These are phyloP conservation scores for Nesoenas mayeri DNA, from an alignment of 2,113 vertebrate genomes.

Conservation along the genomic window DNA sequence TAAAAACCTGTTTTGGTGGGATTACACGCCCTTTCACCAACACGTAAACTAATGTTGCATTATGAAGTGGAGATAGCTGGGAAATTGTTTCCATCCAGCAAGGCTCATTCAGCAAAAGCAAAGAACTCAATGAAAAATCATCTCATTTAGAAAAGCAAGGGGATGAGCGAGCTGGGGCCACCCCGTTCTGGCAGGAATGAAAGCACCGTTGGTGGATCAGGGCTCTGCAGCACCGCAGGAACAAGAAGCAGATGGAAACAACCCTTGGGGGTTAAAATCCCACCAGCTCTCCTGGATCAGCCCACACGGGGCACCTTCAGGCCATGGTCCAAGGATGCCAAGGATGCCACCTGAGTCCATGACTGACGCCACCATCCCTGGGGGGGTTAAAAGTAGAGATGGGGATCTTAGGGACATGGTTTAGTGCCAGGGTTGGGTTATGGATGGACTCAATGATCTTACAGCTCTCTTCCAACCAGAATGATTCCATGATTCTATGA, in stretches of 20 bases:
- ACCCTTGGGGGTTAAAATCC: neutral
- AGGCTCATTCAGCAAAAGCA: neutral
- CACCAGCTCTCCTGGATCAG: neutral
- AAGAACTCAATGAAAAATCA: neutral
- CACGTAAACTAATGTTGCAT: fast-evolving
- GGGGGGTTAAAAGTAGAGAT: too few species aligned
- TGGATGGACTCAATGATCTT: too few species aligned
- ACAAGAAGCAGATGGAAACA: neutral
- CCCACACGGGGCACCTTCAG: too few species aligned
- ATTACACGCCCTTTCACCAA: neutral
- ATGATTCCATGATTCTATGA: too few species aligned
- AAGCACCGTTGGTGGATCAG: fast-evolving
- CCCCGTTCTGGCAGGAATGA: neutral
- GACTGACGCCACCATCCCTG: too few species aligned
- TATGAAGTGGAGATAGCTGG: neutral
- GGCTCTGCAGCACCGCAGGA: neutral
- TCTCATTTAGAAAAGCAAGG: fast-evolving
- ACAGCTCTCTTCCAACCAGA: too few species aligned
- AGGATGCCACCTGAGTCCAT: too few species aligned
- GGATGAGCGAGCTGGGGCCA: neutral
- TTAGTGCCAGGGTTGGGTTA: too few species aligned
- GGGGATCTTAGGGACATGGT: too few species aligned
- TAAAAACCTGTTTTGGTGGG: neutral
- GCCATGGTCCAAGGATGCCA: too few species aligned
- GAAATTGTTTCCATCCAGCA: neutral